Base-by-base conservation (phyloP, 2,797 vertebrate genomes). In the Diplodus sargus region DNA sequence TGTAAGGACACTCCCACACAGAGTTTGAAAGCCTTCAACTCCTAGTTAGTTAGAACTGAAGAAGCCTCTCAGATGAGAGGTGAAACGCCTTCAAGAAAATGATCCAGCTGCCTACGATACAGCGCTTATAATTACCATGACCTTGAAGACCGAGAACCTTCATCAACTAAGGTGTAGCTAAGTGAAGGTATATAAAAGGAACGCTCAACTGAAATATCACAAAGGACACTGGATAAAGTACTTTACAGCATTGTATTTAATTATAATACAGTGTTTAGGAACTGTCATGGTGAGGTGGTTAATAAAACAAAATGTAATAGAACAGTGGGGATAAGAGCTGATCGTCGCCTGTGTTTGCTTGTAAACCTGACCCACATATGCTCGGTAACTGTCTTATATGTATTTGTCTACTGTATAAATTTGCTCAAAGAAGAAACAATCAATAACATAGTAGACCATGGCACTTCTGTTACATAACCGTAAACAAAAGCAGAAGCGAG, bases 371-470 rank as follows among this genome's bases (percentile, higher is more conserved):
- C 20, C 47, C 11, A n/a, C 14, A 25, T 5, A 59, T 61, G 53
- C 61, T 49, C 0, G 10, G 3, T 16, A 28, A 70, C 25, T 64
- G 12, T 45, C 9, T 57, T 56, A 54, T 76, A n/a, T 23, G 7
- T 25, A 17, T 65, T 67, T 69, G 15, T 65, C 51, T 74, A 10
- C 39, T 51, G 22, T 23, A 45, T 76, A 57, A 65, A 68, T 74
- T 69, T 48, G 12, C 28, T 69, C 43, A 65, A 57, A 74, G 70
- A 73, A 60, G 22, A 85, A 59, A 39, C 30, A 30, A 73, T 77
- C 63, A 77, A 56, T 81, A 76, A 67, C 14, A 57, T 14, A 2
- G 79, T 17, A 62, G 30, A 67, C 47, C 28, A 7, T 61, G 9
- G 22, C 52, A 34, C 17, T 17, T 47, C 23, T 59, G 52, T 56